Percentiles rank a stretch among this genome's conserved stretches.
These are phyloP conservation scores for Streptopelia turtur DNA, from an alignment of 2,797 vertebrate genomes.

Conservation along the genomic window DNA sequence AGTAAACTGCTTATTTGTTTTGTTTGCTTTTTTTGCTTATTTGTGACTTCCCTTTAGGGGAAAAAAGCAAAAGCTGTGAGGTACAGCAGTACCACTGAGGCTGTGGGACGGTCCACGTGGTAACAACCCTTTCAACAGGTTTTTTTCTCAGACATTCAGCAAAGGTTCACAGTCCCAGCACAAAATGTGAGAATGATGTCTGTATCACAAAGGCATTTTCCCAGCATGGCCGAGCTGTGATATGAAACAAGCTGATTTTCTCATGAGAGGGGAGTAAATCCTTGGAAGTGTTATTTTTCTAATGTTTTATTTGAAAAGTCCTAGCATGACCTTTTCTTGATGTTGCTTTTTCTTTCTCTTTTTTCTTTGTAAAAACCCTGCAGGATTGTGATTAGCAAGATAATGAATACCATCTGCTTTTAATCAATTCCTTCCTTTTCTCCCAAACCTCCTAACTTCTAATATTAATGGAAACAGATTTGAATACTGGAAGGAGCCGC, in stretches of 20 bases:
- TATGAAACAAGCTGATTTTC: slow-evolving; percentile 61
- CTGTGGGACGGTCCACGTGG: background rate
- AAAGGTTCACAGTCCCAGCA: background rate
- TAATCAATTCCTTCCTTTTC: slow-evolving; percentile 83
- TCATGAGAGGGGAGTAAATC: slow-evolving; percentile 50
- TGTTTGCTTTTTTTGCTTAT: slow-evolving; percentile 16
- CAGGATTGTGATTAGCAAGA: slow-evolving; percentile 79
- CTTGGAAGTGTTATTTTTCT: slow-evolving; percentile 63
- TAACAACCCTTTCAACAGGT: slow-evolving; percentile 1
- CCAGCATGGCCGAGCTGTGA: slow-evolving; percentile 39
- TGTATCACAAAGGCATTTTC: slow-evolving; percentile 60
- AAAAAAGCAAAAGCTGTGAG: background rate
- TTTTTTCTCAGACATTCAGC: background rate
- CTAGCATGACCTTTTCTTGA: slow-evolving; percentile 72
- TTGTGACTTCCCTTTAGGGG: slow-evolving; percentile 49
- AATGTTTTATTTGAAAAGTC: slow-evolving; percentile 75
- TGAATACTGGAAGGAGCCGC: slow-evolving; percentile 77
- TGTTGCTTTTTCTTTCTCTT: slow-evolving; percentile 60
- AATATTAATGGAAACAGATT: slow-evolving; percentile 83
- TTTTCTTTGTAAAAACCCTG: slow-evolving; percentile 52
- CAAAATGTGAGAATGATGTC: slow-evolving; percentile 54
- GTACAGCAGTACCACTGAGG: slow-evolving; percentile 11
- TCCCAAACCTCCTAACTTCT: slow-evolving; percentile 77
- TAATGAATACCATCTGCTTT: slow-evolving; percentile 82
- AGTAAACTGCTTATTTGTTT: background rate